Conservation (phyloP, 2,888 invertebrate genomes). For the Camptogramma bilineatum region DNA sequence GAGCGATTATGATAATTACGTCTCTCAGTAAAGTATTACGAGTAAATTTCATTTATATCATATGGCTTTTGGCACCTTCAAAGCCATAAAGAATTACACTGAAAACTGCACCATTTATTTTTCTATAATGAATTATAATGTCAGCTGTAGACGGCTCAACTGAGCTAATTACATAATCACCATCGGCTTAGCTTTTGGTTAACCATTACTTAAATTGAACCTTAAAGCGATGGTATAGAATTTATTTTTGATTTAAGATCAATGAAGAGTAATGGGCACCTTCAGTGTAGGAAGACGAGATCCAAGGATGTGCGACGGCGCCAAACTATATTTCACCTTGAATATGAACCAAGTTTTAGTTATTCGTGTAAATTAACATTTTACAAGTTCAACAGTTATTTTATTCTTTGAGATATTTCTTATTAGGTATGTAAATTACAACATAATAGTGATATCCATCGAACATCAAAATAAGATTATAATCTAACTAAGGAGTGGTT, state of each 20-base stretch:
- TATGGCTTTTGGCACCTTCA: slow-evolving; percentile 29
- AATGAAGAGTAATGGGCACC: neutral
- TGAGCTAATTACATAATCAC: neutral
- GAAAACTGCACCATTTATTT: neutral
- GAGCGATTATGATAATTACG: slow-evolving; percentile 69
- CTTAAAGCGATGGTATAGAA: neutral
- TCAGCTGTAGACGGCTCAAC: neutral
- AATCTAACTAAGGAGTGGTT: too few species aligned
- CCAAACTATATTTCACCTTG: neutral
- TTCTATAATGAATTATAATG: neutral
- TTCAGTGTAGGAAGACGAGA: neutral
- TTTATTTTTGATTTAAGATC: neutral
- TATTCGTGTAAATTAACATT: neutral
- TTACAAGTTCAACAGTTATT: neutral
- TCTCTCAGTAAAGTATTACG: slow-evolving; percentile 60
- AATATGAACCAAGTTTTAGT: neutral
- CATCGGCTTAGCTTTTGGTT: neutral
- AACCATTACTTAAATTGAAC: neutral
- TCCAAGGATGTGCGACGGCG: neutral
- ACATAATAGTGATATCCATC: neutral
- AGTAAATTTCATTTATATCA: slow-evolving; percentile 66
- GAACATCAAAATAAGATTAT: too few species aligned
- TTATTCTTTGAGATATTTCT: too few species aligned
- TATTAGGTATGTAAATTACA: too few species aligned
- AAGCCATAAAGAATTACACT: neutral